Evolutionary conservation across 1,140 invertebrate species (phyloP).

Genomic region (Hypsibius dujardini): DNA sequence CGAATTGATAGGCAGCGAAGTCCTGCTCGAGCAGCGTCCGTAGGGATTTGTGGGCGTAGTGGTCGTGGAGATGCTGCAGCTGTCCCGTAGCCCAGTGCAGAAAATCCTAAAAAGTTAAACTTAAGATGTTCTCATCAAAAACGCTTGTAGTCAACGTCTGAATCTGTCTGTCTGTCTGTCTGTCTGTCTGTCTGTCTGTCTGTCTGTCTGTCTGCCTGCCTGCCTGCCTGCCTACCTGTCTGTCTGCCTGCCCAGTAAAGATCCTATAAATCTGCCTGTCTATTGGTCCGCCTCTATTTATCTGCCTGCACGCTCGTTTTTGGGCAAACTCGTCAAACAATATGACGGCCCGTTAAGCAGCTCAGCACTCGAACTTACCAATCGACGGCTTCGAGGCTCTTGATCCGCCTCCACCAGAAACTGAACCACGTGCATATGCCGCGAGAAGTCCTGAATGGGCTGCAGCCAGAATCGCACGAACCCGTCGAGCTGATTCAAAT

Average conservation of each 20-base stretch:
- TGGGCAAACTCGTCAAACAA: no score
- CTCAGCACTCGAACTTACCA: neutral
- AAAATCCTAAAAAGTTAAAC: no score
- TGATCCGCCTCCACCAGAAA: neutral
- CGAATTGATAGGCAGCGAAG: neutral
- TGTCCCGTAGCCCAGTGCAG: neutral
- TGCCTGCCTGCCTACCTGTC: no score
- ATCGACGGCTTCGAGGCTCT: conserved; percentile 4
- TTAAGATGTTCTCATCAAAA: neutral
- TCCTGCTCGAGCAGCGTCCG: neutral
- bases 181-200: no score
- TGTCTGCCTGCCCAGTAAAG: no score
- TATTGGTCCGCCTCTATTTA: no score
- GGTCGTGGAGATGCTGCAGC: neutral
- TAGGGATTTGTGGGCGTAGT: neutral
- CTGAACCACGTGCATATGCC: neutral
- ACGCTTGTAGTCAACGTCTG: no score
- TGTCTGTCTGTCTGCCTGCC: no score
- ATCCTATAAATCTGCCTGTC: no score
- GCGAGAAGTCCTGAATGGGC: neutral
- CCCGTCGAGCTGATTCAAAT: neutral
- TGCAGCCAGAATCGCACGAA: neutral
- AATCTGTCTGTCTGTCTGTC: no score
- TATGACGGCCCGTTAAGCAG: no score
- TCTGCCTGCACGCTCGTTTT: no score